Evolutionary conservation across 2,113 vertebrate species (phyloP), one percentile per base, ranked within the genome.

Genomic region (Campylorhamphus procurvoides): DNA sequence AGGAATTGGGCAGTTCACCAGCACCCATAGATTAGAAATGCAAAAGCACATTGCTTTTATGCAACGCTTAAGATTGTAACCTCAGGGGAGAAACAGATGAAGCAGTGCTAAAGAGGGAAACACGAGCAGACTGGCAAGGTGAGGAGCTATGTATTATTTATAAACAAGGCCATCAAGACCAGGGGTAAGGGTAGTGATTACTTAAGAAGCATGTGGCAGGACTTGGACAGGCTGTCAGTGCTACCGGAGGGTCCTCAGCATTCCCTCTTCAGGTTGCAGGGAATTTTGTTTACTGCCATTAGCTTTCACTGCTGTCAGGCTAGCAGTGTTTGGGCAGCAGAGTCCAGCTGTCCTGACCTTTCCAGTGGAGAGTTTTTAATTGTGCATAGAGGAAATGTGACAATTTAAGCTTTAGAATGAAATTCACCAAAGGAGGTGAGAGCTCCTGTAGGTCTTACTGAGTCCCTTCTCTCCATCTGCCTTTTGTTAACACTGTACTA

Each of bases 321-420:
- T 75, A 28, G 77, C 4, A 0, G 71, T 69, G 60, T 76, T 71
- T 47, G 82, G 89, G 78, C 92, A 94, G 84, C 60, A 68, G n/a
- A 96, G 72, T 87, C 78, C 82, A 90, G 93, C 80, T 95, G 71
- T 46, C 64, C 29, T 96, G 96, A 96, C 95, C 96, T 97, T 98
- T 97, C 80, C 96, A 85, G 5, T 24, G 60, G 78, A 66, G 93
- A 76, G 44, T 68, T 96, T 74, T 90, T 97, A 96, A 97, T 79
- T 52, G 58, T 81, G 44, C 85, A 35, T 28, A 64, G 86, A 90
- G 62, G 55, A 94, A 96, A 82, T 90, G 67, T 94, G 96, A 95
- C 91, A 95, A 94, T 97, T 94, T 49, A 71, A 66, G 58, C 89
- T 90, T 78, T 58, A 60, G 60, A 56, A 29, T 73, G 64, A 75